Conservation (phyloP, 2,888 invertebrate species). For the Nomada fucata region DNA sequence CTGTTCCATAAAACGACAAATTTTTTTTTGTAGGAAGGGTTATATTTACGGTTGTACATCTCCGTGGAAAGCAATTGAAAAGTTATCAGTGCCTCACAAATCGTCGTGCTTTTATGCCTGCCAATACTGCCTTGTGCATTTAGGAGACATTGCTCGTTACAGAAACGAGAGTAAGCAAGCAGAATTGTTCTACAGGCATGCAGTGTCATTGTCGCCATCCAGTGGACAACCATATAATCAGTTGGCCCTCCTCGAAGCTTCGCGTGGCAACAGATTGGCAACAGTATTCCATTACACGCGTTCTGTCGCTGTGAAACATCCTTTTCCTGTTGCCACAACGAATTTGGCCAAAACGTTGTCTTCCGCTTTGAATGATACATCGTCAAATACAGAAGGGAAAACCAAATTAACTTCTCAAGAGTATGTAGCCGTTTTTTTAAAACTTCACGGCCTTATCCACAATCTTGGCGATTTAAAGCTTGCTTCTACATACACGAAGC, state of each 20-base stretch:
- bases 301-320: conserved; percentile 92
- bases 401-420: conserved; percentile 87
- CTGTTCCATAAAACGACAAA: background rate
- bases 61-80: conserved; percentile 83
- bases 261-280: conserved; percentile 91
- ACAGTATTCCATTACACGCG: conserved; percentile 95
- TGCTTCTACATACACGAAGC: conserved; percentile 87
- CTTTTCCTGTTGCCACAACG: conserved; percentile 93
- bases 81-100: conserved; percentile 85
- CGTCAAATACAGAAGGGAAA: conserved; percentile 79
- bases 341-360: conserved; percentile 91
- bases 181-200: conserved; percentile 93
- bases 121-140: conserved; percentile 94
- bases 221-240: conserved; percentile 96
- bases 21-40: conserved; percentile 79
- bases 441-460: conserved; percentile 87
- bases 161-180: conserved; percentile 92
- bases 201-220: conserved; percentile 89
- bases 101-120: conserved; percentile 93
- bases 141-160: conserved; percentile 94
- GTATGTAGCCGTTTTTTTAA: conserved; percentile 87
- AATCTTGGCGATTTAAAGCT: conserved; percentile 86
- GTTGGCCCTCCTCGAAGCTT: conserved; percentile 92
- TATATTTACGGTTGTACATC: conserved; percentile 84
- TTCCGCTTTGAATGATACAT: conserved; percentile 84